A percentile compares a stretch with the other conserved stretches of the same genome.
Conservation (phyloP, 1,140 invertebrate genomes). For the Lepidurus arcticus region DNA sequence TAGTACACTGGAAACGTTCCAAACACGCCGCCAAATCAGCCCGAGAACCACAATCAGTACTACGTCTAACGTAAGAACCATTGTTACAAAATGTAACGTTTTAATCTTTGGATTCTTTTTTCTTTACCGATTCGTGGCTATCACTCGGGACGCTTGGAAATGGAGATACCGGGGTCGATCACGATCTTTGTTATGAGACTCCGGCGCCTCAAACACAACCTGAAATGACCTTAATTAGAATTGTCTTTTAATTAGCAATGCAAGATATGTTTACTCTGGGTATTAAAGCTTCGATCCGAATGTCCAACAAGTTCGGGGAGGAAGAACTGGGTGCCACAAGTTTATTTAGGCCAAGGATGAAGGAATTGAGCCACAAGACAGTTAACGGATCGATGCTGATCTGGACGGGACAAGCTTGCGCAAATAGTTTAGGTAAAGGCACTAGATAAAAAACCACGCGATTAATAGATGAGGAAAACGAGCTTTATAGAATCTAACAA, state of each 20-base stretch:
- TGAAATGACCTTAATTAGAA: conserved; percentile 38
- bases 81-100: no score
- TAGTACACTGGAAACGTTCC: conserved; percentile 55
- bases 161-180: conserved; percentile 75
- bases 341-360: conserved; percentile 75
- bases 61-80: conserved; percentile 43
- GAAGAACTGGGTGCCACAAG: conserved; percentile 50
- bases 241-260: not conserved
- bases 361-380: conserved; percentile 89
- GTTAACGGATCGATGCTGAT: conserved; percentile 77
- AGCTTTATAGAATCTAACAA: not conserved
- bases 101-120: not conserved
- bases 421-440: conserved; percentile 85
- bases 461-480: conserved; percentile 22
- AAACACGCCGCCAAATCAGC: conserved; percentile 66
- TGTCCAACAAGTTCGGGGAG: conserved; percentile 58
- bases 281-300: conserved; percentile 83
- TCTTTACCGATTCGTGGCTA: conserved; percentile 64
- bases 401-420: conserved; percentile 81
- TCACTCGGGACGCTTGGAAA: conserved; percentile 70
- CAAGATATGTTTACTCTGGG: conserved; percentile 59
- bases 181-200: conserved; percentile 62
- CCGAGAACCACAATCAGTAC: conserved; percentile 56
- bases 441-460: conserved; percentile 54
- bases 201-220: conserved; percentile 50